These are phyloP conservation scores for Cerceris rybyensis DNA, from an alignment of 2,888 invertebrate species.

Conservation along the genomic window DNA sequence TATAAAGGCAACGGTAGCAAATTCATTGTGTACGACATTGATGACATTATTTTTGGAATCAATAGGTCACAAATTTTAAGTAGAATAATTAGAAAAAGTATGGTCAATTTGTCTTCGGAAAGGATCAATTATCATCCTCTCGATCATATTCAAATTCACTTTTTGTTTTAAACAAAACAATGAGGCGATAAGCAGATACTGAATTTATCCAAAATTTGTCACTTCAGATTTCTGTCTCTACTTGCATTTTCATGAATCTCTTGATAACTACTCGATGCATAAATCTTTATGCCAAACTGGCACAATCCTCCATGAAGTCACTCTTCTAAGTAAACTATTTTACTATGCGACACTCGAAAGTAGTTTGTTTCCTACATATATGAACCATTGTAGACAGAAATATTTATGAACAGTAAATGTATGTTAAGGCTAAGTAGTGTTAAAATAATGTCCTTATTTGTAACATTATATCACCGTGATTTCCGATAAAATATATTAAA, in stretches of 20 bases:
- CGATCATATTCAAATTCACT: no score
- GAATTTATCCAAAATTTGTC: slow-evolving; percentile 20
- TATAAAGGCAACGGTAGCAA: no score
- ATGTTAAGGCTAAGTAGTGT: slow-evolving; percentile 55
- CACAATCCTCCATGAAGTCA: slow-evolving; percentile 37
- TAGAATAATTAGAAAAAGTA: no score
- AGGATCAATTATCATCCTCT: no score
- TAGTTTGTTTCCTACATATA: slow-evolving; percentile 55
- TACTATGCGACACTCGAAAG: slow-evolving; percentile 59
- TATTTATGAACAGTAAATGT: slow-evolving; percentile 57
- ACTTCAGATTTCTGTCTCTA: slow-evolving; percentile 32
- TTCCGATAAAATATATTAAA: slow-evolving; percentile 72
- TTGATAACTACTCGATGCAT: slow-evolving; percentile 11
- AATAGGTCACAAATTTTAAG: no score
- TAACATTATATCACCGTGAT: slow-evolving; percentile 74
- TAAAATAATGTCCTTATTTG: slow-evolving; percentile 63
- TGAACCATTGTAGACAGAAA: slow-evolving; percentile 50
- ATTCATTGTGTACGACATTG: no score
- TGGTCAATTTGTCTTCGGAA: no score
- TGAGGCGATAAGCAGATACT: background rate
- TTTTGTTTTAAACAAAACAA: no score
- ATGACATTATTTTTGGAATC: no score
- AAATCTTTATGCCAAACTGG: slow-evolving; percentile 21
- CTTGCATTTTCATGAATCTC: slow-evolving; percentile 26
- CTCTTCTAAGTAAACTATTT: slow-evolving; percentile 63